A percentile compares a stretch with the other conserved stretches of the same genome.
phyloP scores from a whole-genome alignment of 2,113 vertebrate genomes.

The Menidia beryllina region DNA sequence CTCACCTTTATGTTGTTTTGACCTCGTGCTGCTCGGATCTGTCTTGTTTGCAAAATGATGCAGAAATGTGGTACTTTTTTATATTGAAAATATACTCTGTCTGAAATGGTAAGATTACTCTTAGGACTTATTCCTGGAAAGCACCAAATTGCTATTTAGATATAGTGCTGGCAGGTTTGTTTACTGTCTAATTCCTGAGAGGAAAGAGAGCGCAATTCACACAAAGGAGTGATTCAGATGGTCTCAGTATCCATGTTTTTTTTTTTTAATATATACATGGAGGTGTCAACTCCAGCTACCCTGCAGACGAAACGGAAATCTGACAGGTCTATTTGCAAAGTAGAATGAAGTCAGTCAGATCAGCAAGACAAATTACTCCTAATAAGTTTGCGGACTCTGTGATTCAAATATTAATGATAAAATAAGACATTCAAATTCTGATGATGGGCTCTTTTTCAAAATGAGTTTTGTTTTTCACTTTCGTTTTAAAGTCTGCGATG shows the following conservation, averaged over 20 bases:
- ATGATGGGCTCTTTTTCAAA: slow-evolving; percentile 38
- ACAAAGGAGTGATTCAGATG: background rate
- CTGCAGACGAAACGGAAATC: slow-evolving; percentile 10
- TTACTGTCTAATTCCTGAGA: background rate
- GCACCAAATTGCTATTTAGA: background rate
- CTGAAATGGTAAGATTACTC: background rate
- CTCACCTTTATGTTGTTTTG: too few species aligned
- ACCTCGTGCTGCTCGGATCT: too few species aligned
- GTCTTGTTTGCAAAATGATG: too few species aligned
- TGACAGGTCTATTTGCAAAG: slow-evolving; percentile 19
- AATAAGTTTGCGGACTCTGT: slow-evolving; percentile 9
- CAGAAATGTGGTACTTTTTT: too few species aligned
- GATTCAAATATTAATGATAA: slow-evolving; percentile 51
- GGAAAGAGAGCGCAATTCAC: background rate
- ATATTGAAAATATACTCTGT: background rate
- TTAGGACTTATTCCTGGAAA: background rate
- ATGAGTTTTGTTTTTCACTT: slow-evolving; percentile 15
- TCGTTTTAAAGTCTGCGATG: slow-evolving; percentile 1
- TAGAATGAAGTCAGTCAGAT: slow-evolving; percentile 24
- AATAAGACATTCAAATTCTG: slow-evolving; percentile 30
- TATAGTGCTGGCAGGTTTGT: background rate
- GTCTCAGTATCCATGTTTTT: background rate
- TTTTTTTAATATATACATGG: slow-evolving; percentile 10
- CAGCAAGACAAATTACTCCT: slow-evolving; percentile 16
- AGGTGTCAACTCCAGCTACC: slow-evolving; percentile 15